These are phyloP conservation scores for Phataginus tricuspis DNA, from an alignment of 2,797 vertebrate genomes.

Conservation along the genomic window DNA sequence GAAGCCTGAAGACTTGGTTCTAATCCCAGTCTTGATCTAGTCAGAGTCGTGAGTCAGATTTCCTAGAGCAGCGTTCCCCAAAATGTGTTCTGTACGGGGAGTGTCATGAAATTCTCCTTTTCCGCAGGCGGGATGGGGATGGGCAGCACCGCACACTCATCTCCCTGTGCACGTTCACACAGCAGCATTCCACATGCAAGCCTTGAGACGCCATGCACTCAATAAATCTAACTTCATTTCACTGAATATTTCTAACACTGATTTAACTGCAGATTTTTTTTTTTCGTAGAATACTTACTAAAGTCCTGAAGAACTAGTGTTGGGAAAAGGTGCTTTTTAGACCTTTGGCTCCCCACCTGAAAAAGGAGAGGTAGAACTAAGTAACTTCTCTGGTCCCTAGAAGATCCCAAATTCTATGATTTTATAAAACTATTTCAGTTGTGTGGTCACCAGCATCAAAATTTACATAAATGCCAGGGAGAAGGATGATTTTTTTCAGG, in stretches of 20 bases:
- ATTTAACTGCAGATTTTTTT: background rate
- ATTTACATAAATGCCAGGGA: background rate
- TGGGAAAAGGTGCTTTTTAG: background rate
- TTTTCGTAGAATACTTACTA: background rate
- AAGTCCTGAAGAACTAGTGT: background rate
- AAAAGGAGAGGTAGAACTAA: background rate
- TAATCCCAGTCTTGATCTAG: background rate
- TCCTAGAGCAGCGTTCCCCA: background rate
- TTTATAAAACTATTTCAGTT: background rate
- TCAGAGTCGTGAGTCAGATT: background rate
- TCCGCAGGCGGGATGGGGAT: too few species aligned
- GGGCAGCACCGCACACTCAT: background rate
- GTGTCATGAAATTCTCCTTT: background rate
- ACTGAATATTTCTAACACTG: background rate
- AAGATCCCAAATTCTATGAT: background rate
- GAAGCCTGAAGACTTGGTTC: background rate
- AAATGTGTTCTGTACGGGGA: background rate
- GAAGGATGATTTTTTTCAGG: background rate
- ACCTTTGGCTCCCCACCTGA: background rate
- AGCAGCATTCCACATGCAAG: background rate
- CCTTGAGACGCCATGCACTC: background rate
- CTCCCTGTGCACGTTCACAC: background rate
- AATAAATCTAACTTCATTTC: constrained; percentile 24
- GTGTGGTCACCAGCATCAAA: background rate
- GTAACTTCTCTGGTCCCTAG: background rate